Percentiles rank a stretch among this genome's conserved stretches.
These are phyloP conservation scores for Poeciliopsis turrubarensis DNA, from an alignment of 2,113 vertebrate species.

Conservation along the genomic window DNA sequence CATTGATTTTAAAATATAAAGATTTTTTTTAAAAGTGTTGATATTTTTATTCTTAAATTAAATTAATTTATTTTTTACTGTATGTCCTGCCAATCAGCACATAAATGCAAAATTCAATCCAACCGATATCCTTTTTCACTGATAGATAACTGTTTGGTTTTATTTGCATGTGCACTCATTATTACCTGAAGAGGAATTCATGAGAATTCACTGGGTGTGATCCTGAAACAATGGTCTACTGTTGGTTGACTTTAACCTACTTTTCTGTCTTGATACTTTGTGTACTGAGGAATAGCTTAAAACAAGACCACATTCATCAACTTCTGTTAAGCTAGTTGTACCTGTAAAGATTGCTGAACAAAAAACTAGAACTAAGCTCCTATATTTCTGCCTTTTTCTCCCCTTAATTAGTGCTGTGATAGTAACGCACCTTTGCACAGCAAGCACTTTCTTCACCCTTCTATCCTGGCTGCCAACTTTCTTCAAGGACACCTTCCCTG, in stretches of 20 bases:
- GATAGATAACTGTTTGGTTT: not conserved
- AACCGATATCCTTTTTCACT: not conserved
- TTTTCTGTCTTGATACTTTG: not conserved
- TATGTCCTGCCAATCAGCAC: slow-evolving; percentile 14
- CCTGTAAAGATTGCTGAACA: not conserved
- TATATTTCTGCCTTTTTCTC: slow-evolving; percentile 30
- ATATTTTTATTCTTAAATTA: not conserved
- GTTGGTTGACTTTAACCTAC: slow-evolving; percentile 6
- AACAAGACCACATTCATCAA: not conserved
- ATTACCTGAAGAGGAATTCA: not conserved
- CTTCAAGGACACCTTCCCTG: slow-evolving; percentile 92
- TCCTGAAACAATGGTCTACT: not conserved
- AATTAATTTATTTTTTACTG: not conserved
- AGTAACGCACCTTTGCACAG: slow-evolving; percentile 88
- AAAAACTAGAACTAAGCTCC: not conserved
- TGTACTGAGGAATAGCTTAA: not conserved
- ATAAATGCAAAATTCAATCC: not conserved
- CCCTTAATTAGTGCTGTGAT: slow-evolving; percentile 86
- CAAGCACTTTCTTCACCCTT: slow-evolving; percentile 92
- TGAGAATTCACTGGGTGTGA: not conserved
- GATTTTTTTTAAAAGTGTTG: not conserved
- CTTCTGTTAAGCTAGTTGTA: not conserved
- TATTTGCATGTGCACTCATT: not conserved
- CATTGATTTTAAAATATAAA: not conserved
- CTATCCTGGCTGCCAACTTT: slow-evolving; percentile 97